Conservation (phyloP, 37 sponge, comb jelly and placozoan species). For the Aphrocallistes beatrix region DNA sequence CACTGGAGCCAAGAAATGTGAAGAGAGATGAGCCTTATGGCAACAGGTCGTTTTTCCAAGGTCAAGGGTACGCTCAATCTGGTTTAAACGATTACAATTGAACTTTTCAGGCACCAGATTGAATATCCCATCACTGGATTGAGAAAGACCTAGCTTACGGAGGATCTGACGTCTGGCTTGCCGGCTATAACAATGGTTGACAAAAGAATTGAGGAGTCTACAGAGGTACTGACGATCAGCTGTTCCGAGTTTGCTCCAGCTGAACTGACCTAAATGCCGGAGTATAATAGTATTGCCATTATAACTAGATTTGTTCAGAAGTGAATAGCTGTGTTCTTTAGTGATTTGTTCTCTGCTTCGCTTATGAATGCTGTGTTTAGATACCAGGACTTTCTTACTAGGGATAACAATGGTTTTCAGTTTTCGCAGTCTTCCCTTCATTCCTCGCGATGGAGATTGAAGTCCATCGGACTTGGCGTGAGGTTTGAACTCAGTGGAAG, state of each 20-base stretch:
- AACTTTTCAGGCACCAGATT: background rate
- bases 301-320: background rate
- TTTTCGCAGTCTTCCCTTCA: background rate
- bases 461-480: too few relatives aligned
- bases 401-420: slow-evolving; percentile 1
- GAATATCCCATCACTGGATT: background rate
- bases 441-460: background rate
- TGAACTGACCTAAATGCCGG: background rate
- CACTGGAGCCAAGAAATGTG: background rate
- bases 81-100: background rate
- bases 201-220: background rate
- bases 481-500: too few relatives aligned
- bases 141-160: background rate
- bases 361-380: background rate
- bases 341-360: background rate
- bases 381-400: background rate
- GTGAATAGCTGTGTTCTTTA: background rate
- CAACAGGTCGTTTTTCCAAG: background rate
- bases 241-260: background rate
- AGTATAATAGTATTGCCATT: too few relatives aligned
- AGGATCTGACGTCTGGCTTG: background rate
- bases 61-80: background rate
- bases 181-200: background rate
- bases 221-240: background rate
- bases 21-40: background rate